Evolutionary conservation across 1,140 invertebrate genomes (phyloP), one percentile per base, ranked within the genome.

Genomic region (Homalodisca vitripennis): DNA sequence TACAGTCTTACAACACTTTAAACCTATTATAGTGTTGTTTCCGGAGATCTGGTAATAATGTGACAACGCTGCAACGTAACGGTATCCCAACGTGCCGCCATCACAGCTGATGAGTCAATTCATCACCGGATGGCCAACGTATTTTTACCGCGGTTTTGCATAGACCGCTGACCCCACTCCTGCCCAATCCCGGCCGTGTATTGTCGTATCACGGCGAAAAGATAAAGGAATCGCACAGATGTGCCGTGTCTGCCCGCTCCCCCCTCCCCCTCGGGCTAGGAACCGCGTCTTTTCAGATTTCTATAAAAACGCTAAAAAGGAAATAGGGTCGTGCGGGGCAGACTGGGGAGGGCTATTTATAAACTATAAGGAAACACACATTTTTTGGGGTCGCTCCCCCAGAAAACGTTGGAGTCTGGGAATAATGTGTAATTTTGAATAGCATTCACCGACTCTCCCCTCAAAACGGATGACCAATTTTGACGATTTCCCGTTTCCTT

Each of bases 281-380:
- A 60, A 60, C 55, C 55, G 63, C 41, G 32, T 66, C 63, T 66
- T 66, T 66, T 22, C 32, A 66, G 47, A 66, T 46, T 66, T 66
- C 63, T 66, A 66, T 66, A 66, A 66, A 66, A 66, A 66, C 63
- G 41, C 32, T 66, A 66, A 66, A 66, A 66, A 66, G 63, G 63
- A 66, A 66, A 66, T 66, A 46, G 63, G 63, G 63, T 66, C 63
- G 63, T 47, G 41, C 41, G 41, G 41, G 63, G 3, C 3, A 53
- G 34, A 41, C 34, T 17, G 32, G 32, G 41, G 41, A 27, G 63
- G 62, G 63, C 63, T 66, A 66, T 66, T 66, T 66, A 66, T 66
- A 66, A 66, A 66, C 63, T 47, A 34, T 34, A 66, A 66, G 63
- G 63, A 66, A 66, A 66, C 41, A 46, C 32, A 46, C 24, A 46